phyloP scores from a whole-genome alignment of 1,140 invertebrate genomes.

The Drosophila teissieri region DNA sequence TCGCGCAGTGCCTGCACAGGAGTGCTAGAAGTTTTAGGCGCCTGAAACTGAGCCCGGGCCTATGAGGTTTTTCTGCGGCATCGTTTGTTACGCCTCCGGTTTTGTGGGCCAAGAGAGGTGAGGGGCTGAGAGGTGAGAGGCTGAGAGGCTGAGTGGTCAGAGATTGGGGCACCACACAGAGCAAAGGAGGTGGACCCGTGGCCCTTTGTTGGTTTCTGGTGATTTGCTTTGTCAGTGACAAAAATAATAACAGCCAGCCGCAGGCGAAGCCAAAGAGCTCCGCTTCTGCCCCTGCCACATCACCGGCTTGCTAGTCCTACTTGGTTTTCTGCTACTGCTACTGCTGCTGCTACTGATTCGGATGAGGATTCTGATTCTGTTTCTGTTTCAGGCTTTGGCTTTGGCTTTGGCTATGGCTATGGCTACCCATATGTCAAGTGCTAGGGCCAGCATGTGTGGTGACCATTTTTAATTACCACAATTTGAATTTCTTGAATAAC shows the following conservation, averaged over 20 bases:
- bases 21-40: slow-evolving; percentile 19
- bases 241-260: slow-evolving; percentile 80
- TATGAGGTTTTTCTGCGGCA: slow-evolving; percentile 51
- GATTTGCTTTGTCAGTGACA: slow-evolving; percentile 82
- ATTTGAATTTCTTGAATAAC: slow-evolving; percentile 82
- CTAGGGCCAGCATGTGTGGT: slow-evolving; percentile 34
- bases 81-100: slow-evolving; percentile 65
- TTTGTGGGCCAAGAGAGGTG: slow-evolving; percentile 7
- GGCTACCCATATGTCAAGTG: slow-evolving; percentile 71
- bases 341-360: slow-evolving; percentile 15
- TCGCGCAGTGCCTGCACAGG: slow-evolving; percentile 1
- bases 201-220: slow-evolving; percentile 78
- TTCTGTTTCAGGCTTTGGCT: neutral
- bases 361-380: slow-evolving; percentile 12
- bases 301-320: slow-evolving; percentile 15
- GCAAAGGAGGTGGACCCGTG: slow-evolving; percentile 12
- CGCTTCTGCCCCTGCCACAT: slow-evolving; percentile 21
- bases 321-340: neutral
- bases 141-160: neutral
- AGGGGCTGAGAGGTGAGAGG: too few relatives aligned
- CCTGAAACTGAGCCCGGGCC: slow-evolving; percentile 46
- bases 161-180: neutral
- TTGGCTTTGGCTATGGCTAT: slow-evolving; percentile 9
- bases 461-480: slow-evolving; percentile 81
- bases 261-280: slow-evolving; percentile 54